A percentile compares a stretch with the other conserved stretches of the same genome.
These are phyloP conservation scores for Parazoanthus darwini DNA, from an alignment of 92 coral and sea anemone genomes.

Conservation along the genomic window DNA sequence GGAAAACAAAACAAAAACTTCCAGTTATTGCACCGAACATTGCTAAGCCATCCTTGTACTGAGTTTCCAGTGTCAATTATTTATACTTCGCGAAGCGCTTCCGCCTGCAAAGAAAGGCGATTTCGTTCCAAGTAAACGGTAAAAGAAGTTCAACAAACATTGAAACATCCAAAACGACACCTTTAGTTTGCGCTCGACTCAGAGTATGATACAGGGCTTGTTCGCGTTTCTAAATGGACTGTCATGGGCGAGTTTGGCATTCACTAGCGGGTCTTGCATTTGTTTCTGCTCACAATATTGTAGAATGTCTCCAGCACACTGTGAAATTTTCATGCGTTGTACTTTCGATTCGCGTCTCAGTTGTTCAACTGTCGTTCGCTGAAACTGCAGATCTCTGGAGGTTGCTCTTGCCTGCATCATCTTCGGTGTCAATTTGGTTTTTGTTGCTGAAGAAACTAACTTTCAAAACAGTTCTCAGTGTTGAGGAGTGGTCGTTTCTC, in stretches of 20 bases:
- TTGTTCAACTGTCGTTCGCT: conserved; percentile 77
- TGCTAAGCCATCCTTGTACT: neutral
- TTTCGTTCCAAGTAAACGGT: neutral
- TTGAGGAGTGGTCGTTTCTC: neutral
- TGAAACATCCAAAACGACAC: conserved; percentile 17
- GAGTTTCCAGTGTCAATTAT: neutral
- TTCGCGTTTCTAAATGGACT: conserved; percentile 71
- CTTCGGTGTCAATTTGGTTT: neutral
- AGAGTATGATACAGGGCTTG: conserved; percentile 50
- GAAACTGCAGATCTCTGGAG: conserved; percentile 65
- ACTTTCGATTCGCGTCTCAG: conserved; percentile 73
- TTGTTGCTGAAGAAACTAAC: neutral
- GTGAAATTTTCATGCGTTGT: conserved; percentile 73
- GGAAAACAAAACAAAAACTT: neutral
- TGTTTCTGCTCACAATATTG: conserved; percentile 82
- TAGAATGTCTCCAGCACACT: conserved; percentile 72
- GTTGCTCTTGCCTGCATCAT: conserved; percentile 37
- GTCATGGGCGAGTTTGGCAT: conserved; percentile 66
- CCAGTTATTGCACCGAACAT: neutral
- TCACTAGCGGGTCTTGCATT: conserved; percentile 67
- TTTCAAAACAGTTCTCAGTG: neutral
- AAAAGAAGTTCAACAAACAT: conserved; percentile 13
- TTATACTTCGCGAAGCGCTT: neutral
- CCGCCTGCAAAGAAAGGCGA: neutral
- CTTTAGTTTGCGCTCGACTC: conserved; percentile 10